These are phyloP conservation scores for Meandrina meandrites DNA, from an alignment of 92 coral and sea anemone species.

Conservation along the genomic window DNA sequence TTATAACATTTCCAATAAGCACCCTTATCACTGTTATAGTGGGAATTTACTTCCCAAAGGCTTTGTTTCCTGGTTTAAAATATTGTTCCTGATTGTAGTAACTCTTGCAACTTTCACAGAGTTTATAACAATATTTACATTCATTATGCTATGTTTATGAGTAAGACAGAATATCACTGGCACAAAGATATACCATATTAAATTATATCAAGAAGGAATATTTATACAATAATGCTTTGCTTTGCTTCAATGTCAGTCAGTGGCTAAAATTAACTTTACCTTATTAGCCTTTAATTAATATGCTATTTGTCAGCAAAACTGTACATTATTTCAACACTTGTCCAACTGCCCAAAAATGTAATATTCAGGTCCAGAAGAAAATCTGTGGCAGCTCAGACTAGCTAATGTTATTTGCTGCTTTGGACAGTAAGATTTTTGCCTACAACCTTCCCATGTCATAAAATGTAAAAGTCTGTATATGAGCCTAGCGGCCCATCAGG, in stretches of 20 bases:
- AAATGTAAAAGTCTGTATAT: no score
- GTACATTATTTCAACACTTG: neutral
- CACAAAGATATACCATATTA: no score
- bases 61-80: neutral
- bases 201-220: neutral
- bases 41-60: neutral
- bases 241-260: neutral
- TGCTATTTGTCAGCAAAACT: neutral
- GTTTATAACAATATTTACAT: no score
- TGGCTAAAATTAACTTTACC: neutral
- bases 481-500: no score
- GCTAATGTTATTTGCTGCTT: neutral
- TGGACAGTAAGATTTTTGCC: no score
- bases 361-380: neutral
- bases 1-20: neutral
- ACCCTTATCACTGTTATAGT: neutral
- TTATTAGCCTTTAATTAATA: neutral
- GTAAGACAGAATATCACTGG: no score
- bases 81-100: neutral
- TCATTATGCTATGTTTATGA: no score
- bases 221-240: no score
- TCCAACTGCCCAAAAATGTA: neutral
- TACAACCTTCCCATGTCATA: no score
- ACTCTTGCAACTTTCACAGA: no score
- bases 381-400: neutral